A percentile compares a stretch with the other conserved stretches of the same genome.
phyloP scores from a whole-genome alignment of 2,113 vertebrate genomes.

The Aegotheles bennettii region DNA sequence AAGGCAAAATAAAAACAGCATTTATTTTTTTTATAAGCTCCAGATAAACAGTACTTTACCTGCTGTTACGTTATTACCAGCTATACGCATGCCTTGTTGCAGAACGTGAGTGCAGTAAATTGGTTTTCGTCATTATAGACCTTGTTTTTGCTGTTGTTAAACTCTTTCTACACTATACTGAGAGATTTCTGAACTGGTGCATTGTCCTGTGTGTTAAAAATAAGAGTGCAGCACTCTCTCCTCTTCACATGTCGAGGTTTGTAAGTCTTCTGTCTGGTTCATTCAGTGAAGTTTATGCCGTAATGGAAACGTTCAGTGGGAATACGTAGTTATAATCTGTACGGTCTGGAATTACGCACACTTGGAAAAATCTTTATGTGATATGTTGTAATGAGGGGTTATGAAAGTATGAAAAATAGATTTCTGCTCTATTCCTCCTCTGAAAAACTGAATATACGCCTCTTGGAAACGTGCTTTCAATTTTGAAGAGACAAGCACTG shows the following conservation, averaged over 20 bases:
- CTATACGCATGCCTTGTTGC: neutral
- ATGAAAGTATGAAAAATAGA: neutral
- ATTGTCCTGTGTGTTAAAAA: neutral
- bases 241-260: neutral
- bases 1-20: neutral
- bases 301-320: neutral
- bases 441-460: neutral
- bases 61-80: neutral
- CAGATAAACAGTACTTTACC: neutral
- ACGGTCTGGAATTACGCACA: neutral
- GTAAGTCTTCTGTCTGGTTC: neutral
- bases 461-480: neutral
- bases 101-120: neutral
- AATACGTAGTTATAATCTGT: neutral
- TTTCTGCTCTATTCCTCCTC: neutral
- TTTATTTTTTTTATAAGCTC: neutral
- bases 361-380: neutral
- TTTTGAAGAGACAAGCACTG: neutral
- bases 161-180: neutral
- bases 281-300: neutral
- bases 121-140: neutral
- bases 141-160: neutral
- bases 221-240: neutral
- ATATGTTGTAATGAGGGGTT: neutral
- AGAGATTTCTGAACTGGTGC: neutral